Base-by-base conservation (phyloP, 2,888 invertebrate species). In the Cephonodes hylas region DNA sequence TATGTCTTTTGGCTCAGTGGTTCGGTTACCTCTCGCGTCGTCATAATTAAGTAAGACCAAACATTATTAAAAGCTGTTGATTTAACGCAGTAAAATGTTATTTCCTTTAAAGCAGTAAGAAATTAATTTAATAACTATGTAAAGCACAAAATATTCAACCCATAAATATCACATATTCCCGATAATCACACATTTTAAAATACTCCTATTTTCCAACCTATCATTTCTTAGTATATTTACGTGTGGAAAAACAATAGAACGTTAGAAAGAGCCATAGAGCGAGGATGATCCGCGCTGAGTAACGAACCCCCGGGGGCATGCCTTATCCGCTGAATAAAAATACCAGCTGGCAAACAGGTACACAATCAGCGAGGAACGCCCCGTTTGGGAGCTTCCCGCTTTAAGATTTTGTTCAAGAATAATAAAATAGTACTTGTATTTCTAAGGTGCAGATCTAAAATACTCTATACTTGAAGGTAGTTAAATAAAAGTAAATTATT, bases 251-350 rank as follows among this genome's bases (percentile, higher is more conserved):
- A 74, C 70, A 74, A 73, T 71, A 64, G 62, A 53, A 60, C 58
- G 57, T 48, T 58, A 62, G 42, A 58, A 58, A 58, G 15, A 53
- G 27, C 27, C 18, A 66, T 65, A 60, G 75, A 67, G 72, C 38
- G 71, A 70, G 74, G 76, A 74, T 80, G 75, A 80, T 77, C 78
- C 75, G 70, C 66, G 74, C 77, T 74, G 71, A 73, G 80, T 87
- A 88, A 88, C 84, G 86, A 88, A 88, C 77, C 82, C 85, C 83
- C 66, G 67, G 65, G 78, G 85, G 82, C 82, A 76, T 83, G 80
- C 78, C 78, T 76, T 79, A 80, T 81, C 75, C 76, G 64, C 73
- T 73, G 82, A 82, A 84, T 83, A 85, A 84, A 86, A 83, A 81
- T 83, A 85, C 73, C 73, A 72, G 65, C 68, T 69, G 63, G 48